Evolutionary conservation across 2,113 vertebrate genomes (phyloP).

Genomic region (Pygoscelis antarcticus): DNA sequence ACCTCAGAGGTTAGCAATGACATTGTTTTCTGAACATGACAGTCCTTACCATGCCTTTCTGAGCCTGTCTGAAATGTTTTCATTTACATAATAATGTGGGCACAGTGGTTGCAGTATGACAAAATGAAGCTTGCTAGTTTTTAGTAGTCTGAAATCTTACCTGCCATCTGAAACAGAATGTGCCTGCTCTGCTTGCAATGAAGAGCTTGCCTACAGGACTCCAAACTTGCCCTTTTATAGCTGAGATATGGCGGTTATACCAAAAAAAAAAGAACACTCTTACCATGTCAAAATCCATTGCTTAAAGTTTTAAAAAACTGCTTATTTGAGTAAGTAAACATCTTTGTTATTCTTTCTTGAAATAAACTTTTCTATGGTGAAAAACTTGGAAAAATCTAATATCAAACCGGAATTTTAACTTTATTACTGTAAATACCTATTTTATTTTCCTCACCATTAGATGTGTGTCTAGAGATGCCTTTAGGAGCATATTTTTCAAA

Average conservation of each 20-base stretch:
- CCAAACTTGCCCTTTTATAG: neutral
- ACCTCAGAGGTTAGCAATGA: slow-evolving; percentile 73
- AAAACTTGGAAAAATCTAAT: neutral
- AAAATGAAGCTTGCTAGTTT: slow-evolving; percentile 16
- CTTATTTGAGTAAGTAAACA: neutral
- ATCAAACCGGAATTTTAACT: neutral
- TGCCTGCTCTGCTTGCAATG: neutral
- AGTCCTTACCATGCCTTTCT: slow-evolving; percentile 5
- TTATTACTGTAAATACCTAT: neutral
- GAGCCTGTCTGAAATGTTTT: slow-evolving; percentile 27
- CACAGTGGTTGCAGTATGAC: neutral
- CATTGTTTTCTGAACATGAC: slow-evolving; percentile 35
- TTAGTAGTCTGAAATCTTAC: neutral
- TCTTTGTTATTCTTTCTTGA: neutral
- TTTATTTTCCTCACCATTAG: neutral
- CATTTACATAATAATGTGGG: slow-evolving; percentile 9
- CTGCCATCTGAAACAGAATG: neutral
- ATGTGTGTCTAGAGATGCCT: neutral
- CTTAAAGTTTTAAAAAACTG: neutral
- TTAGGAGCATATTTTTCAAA: neutral
- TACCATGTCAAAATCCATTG: neutral
- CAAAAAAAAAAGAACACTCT: neutral
- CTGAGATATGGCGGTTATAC: neutral
- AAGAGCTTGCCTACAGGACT: neutral
- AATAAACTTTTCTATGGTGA: neutral